These are phyloP conservation scores for Pammene fasciana DNA, from an alignment of 2,888 invertebrate species.

Conservation along the genomic window DNA sequence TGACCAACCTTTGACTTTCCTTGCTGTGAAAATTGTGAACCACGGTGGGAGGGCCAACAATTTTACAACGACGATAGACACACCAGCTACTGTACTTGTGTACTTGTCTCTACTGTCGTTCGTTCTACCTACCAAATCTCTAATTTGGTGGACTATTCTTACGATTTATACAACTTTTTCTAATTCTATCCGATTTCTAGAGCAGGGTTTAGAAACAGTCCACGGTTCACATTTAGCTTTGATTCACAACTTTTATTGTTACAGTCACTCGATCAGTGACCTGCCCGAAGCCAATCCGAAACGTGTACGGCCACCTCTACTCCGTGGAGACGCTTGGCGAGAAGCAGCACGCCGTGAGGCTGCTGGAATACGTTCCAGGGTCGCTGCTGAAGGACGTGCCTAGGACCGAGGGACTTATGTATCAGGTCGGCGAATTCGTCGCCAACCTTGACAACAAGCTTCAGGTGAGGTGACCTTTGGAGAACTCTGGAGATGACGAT, in stretches of 20 bases:
- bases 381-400: constrained; percentile 85
- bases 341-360: constrained; percentile 86
- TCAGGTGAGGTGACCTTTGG: constrained; percentile 74
- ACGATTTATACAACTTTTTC: too few species aligned
- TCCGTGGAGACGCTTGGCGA: constrained; percentile 79
- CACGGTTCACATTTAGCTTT: too few species aligned
- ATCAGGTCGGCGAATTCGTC: constrained; percentile 88
- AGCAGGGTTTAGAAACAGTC: too few species aligned
- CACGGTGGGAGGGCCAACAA: too few species aligned
- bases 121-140: too few species aligned
- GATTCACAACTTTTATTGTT: neutral
- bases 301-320: constrained; percentile 85
- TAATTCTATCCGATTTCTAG: too few species aligned
- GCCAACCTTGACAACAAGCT: constrained; percentile 87
- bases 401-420: constrained; percentile 84
- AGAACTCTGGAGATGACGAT: neutral
- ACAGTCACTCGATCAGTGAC: constrained; percentile 84
- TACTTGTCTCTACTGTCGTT: too few species aligned
- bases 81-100: too few species aligned
- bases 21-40: too few species aligned
- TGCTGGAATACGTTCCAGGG: constrained; percentile 91
- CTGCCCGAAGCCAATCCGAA: constrained; percentile 88
- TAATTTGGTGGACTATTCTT: too few species aligned
- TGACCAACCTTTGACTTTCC: too few species aligned
- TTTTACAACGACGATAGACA: too few species aligned